Evolutionary conservation across 2,113 vertebrate species (phyloP).

Genomic region (Gallinago jamesoni): DNA sequence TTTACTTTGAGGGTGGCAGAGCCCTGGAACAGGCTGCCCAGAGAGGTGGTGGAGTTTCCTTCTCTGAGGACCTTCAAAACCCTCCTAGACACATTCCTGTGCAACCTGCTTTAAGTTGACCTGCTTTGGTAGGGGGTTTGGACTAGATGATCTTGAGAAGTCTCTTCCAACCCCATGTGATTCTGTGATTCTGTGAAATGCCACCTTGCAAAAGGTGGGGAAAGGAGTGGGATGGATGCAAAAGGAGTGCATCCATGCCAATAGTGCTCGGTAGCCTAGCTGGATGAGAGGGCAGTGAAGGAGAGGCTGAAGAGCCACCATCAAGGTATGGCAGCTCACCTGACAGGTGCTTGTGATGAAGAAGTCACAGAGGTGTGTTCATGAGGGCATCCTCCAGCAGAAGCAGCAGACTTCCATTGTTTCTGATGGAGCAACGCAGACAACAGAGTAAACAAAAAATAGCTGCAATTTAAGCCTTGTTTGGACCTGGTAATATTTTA

Average conservation of each 20-base stretch:
- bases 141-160: no score
- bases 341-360: not conserved
- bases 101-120: no score
- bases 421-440: not conserved
- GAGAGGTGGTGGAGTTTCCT: no score
- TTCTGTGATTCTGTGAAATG: not conserved
- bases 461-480: not conserved
- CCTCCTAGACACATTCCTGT: no score
- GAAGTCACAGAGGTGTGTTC: not conserved
- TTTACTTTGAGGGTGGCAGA: no score
- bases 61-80: no score
- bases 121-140: no score
- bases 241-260: not conserved
- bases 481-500: not conserved
- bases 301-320: not conserved
- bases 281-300: not conserved
- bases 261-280: not conserved
- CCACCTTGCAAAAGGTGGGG: not conserved
- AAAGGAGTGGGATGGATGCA: not conserved
- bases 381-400: not conserved
- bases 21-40: no score
- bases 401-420: not conserved
- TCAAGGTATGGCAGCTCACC: not conserved
- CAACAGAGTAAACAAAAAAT: not conserved
- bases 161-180: no score